These are phyloP conservation scores for Nothobranchius furzeri DNA, from an alignment of 2,113 vertebrate genomes.

Conservation along the genomic window DNA sequence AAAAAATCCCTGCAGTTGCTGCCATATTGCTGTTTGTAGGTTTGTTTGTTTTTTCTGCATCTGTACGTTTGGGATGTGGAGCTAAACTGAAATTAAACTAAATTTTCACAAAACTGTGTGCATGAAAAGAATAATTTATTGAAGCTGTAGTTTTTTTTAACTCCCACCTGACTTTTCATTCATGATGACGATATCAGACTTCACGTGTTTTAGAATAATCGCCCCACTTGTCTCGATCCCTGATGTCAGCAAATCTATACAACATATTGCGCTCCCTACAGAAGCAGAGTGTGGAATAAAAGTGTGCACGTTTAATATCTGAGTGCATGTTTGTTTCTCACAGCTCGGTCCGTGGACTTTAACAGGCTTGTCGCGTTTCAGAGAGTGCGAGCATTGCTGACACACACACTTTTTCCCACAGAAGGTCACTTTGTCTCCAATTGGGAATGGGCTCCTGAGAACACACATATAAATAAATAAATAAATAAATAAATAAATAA, in stretches of 20 bases:
- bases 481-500: background rate
- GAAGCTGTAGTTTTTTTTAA: too few species aligned
- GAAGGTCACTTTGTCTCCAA: constrained; percentile 97
- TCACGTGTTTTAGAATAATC: background rate
- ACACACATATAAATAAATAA: constrained; percentile 14
- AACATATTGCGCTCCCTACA: background rate
- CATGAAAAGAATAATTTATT: background rate
- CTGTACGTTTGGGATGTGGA: too few species aligned
- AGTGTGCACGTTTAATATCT: background rate
- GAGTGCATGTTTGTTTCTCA: constrained; percentile 76
- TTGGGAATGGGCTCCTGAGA: constrained; percentile 92
- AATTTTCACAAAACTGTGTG: too few species aligned
- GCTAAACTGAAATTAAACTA: too few species aligned
- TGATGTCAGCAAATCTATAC: background rate
- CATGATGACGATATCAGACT: background rate
- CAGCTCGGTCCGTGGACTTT: constrained; percentile 96
- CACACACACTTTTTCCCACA: constrained; percentile 97
- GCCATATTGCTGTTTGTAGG: too few species aligned
- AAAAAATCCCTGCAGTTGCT: too few species aligned
- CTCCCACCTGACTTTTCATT: background rate
- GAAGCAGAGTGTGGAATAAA: background rate
- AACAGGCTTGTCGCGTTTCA: constrained; percentile 88
- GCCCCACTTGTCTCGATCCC: background rate
- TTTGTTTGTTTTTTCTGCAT: too few species aligned
- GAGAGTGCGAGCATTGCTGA: constrained; percentile 91